These are phyloP conservation scores for Burhinus oedicnemus DNA, from an alignment of 2,113 vertebrate genomes.

Conservation along the genomic window DNA sequence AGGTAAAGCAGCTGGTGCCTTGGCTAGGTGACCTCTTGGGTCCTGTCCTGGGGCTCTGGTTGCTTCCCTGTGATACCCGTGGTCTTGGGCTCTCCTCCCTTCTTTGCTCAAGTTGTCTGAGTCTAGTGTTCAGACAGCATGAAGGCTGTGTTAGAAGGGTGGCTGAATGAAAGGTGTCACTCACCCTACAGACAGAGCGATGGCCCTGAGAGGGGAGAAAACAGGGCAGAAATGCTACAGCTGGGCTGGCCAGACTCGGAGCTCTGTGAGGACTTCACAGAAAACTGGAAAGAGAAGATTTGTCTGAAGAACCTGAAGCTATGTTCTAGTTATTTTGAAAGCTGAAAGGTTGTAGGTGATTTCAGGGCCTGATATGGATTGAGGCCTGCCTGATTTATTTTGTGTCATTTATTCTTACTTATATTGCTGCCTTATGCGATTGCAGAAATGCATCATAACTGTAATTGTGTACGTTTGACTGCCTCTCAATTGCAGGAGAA, in stretches of 20 bases:
- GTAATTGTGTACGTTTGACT: not conserved
- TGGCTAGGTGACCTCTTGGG: not conserved
- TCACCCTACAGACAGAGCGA: accelerated
- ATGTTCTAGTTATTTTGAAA: not conserved
- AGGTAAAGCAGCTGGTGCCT: not conserved
- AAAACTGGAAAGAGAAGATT: not conserved
- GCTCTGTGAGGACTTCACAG: not conserved
- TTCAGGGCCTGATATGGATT: not conserved
- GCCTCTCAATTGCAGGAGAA: not conserved
- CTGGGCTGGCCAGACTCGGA: not conserved
- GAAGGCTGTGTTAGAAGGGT: not conserved
- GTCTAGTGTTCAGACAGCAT: not conserved
- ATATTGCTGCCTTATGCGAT: not conserved
- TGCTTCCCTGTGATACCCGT: accelerated
- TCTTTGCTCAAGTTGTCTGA: accelerated
- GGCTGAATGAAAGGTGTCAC: not conserved
- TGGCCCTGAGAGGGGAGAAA: not conserved
- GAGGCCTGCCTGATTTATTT: not conserved
- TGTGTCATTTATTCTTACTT: not conserved
- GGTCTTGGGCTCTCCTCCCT: not conserved
- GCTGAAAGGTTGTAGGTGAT: not conserved
- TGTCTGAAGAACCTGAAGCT: not conserved
- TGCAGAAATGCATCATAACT: not conserved
- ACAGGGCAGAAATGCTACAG: not conserved
- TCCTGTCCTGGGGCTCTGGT: not conserved